Evolutionary conservation across 1,140 invertebrate species (phyloP).

Genomic region (Aradophagus sp.): DNA sequence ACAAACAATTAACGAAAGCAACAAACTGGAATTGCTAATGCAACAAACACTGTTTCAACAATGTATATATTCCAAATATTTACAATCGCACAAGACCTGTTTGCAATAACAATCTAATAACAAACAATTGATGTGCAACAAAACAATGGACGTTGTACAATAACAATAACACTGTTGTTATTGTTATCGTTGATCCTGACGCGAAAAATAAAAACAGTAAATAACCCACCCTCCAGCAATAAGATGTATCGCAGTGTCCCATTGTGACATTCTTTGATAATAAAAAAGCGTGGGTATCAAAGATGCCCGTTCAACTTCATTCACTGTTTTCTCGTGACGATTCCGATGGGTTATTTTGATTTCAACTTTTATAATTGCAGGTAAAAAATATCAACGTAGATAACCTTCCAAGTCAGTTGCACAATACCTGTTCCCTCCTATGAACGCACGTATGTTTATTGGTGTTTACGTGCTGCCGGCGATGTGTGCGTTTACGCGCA

Average conservation of each 20-base stretch:
- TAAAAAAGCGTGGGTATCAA: conserved; percentile 22
- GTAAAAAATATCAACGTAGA: conserved; percentile 51
- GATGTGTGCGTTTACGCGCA: neutral
- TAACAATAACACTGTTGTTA: neutral
- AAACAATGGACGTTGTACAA: neutral
- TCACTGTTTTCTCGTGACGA: conserved; percentile 31
- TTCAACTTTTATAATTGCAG: conserved; percentile 32
- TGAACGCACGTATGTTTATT: conserved; percentile 37
- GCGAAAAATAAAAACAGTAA: conserved; percentile 29
- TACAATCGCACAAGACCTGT: no score
- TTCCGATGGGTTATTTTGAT: conserved; percentile 29
- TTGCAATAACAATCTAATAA: no score
- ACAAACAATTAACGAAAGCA: no score
- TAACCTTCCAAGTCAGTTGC: conserved; percentile 49
- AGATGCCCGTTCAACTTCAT: conserved; percentile 29
- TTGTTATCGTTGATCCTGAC: neutral
- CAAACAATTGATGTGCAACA: neutral
- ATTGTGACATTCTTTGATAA: conserved; percentile 79
- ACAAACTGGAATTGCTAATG: no score
- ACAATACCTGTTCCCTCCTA: conserved; percentile 45
- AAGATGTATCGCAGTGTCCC: conserved; percentile 89
- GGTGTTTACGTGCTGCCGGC: conserved; percentile 23
- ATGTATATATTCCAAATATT: no score
- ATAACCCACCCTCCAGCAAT: conserved; percentile 88
- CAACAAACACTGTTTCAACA: no score